These are phyloP conservation scores for Pangasianodon gigas DNA, from an alignment of 2,113 vertebrate species.

Conservation along the genomic window DNA sequence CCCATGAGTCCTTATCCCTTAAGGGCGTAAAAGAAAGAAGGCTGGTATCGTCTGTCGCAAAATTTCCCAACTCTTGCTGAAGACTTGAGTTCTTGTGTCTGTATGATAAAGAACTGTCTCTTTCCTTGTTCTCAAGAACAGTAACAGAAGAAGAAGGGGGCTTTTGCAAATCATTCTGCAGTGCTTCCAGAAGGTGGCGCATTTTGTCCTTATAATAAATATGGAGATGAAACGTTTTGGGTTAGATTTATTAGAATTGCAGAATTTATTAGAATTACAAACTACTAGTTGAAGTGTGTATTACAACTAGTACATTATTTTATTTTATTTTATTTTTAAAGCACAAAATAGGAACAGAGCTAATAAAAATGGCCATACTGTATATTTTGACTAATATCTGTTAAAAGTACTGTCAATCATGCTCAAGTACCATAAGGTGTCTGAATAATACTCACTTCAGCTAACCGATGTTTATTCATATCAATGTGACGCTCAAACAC, in stretches of 20 bases:
- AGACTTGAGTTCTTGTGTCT: slow-evolving; percentile 43
- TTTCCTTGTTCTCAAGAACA: slow-evolving; percentile 7
- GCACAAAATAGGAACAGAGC: not conserved
- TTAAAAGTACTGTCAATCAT: not conserved
- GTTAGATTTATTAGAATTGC: not conserved
- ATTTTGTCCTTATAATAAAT: slow-evolving; percentile 70
- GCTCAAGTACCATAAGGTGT: not conserved
- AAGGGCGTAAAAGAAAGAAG: slow-evolving; percentile 40
- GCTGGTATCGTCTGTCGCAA: slow-evolving; percentile 51
- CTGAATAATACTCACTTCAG: slow-evolving; percentile 61
- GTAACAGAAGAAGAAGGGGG: slow-evolving; percentile 48
- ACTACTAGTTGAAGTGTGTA: not conserved
- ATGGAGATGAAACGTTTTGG: not conserved
- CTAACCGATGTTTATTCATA: slow-evolving; percentile 71
- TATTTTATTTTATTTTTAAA: too few relatives aligned
- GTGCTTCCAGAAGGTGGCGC: slow-evolving; percentile 73
- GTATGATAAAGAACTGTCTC: slow-evolving; percentile 15
- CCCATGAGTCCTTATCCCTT: slow-evolving; percentile 39
- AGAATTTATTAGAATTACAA: not conserved
- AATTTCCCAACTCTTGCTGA: slow-evolving; percentile 15
- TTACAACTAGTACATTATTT: not conserved
- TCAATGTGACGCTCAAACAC: slow-evolving; percentile 73
- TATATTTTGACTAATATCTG: not conserved
- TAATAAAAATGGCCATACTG: not conserved
- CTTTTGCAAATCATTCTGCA: slow-evolving; percentile 69